Base-by-base conservation (phyloP, 2,113 vertebrate species). In the Xenotilapia longispinis region DNA sequence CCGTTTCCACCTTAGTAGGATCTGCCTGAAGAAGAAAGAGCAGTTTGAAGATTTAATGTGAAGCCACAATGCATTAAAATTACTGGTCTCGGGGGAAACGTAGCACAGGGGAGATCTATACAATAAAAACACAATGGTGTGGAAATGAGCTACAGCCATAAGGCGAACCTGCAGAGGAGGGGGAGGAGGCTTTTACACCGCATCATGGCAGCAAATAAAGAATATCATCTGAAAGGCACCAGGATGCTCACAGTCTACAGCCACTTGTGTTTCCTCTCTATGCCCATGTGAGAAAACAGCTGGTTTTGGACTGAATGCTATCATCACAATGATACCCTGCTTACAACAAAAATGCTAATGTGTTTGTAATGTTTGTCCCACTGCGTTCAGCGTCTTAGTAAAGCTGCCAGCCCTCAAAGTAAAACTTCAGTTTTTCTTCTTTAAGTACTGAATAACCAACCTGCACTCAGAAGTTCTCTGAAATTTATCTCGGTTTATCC, bases 1-100 rank as follows among this genome's bases (percentile, higher is more conserved):
- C 92, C 1, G 93, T 91, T 84, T 95, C 93, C 7, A 95, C 92
- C 80, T 94, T 94, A 4, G 93, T 94, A 28, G 94, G 93, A 87
- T 96, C 94, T 0, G 86, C 91, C 95, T 95, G 84, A 47, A 91
- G 84, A 51, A 85, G 15, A 42, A 83, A 80, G 23, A 33, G 26
- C 60, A 85, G 51, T 73, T 81, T 79, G 26, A 78, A 82, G 54
- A 84, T 90, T 86, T 84, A 54, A 85, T 82, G 84, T 78, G 45
- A 78, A 51, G 73, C 5, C 42, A 47, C 73, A 84, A 86, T 80
- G 40, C 87, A 90, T 70, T 89, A 89, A 89, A 92, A 84, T 49
- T 1, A 49, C 70, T 31, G 42, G 45, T 78, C 42, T 78, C 15
- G 2, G 45, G 70, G 45, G 42, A 49, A 31, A 49, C 3, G 6